Evolutionary conservation across 1,140 invertebrate species (phyloP).

Genomic region (Diuraphis noxia): DNA sequence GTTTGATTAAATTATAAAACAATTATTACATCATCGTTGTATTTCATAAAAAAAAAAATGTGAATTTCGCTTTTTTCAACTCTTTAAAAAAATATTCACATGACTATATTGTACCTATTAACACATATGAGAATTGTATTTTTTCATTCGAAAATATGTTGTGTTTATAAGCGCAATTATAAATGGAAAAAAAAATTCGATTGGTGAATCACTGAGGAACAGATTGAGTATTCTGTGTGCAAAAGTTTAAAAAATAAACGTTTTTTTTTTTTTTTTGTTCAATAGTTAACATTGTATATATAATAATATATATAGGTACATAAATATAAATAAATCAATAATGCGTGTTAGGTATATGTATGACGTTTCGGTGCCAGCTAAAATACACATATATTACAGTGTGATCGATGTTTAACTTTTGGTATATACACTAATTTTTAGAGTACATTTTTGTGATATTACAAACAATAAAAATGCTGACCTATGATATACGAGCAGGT

Average conservation of each 20-base stretch:
- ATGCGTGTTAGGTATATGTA: not conserved
- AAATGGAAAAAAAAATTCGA: not conserved
- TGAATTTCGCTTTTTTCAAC: not conserved
- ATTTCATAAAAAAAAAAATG: not conserved
- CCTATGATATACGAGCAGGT: too few relatives aligned
- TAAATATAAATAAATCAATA: constrained; percentile 10
- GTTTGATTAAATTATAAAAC: not conserved
- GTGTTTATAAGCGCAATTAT: not conserved
- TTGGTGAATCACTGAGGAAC: not conserved
- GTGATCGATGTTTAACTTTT: not conserved
- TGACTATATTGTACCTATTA: not conserved
- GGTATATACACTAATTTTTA: not conserved
- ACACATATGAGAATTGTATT: not conserved
- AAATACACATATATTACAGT: not conserved
- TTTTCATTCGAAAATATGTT: not conserved
- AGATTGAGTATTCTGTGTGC: not conserved
- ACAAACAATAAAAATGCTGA: too few relatives aligned
- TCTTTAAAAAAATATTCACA: not conserved
- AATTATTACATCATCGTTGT: not conserved
- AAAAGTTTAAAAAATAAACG: constrained; percentile 11
- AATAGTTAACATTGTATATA: not conserved
- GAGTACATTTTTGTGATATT: too few relatives aligned
- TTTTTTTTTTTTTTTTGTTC: not conserved
- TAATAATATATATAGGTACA: not conserved
- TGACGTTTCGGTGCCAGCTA: not conserved